Percentiles rank a stretch among this genome's conserved stretches.
Conservation (phyloP, 2,888 invertebrate species). For the Caenorhabditis doughertyi region DNA sequence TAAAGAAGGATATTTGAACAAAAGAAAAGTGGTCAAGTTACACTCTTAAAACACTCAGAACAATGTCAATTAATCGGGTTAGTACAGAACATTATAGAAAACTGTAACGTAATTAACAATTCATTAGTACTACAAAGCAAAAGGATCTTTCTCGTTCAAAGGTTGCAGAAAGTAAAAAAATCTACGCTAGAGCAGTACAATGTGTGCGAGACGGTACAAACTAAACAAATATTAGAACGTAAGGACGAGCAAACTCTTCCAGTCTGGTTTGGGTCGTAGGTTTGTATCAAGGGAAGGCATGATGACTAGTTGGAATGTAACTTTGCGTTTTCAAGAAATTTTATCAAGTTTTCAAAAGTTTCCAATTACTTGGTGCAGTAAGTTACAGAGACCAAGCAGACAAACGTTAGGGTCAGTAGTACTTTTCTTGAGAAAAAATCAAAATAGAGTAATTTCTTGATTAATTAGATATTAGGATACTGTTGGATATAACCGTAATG, state of each 20-base stretch:
- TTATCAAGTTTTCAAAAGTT: background rate
- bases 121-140: background rate
- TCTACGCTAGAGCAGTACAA: slow-evolving; percentile 19
- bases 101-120: too few relatives aligned
- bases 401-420: too few relatives aligned
- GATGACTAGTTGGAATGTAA: background rate
- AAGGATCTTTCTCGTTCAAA: slow-evolving; percentile 20
- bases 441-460: too few relatives aligned
- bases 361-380: too few relatives aligned
- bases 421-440: too few relatives aligned
- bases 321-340: background rate
- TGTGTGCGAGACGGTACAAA: slow-evolving; percentile 24
- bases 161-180: slow-evolving; percentile 31
- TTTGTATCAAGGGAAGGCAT: background rate
- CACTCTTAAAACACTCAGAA: background rate
- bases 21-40: background rate
- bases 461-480: too few relatives aligned
- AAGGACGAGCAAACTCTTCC: slow-evolving; percentile 25
- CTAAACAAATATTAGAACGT: slow-evolving; percentile 46
- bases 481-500: too few relatives aligned
- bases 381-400: too few relatives aligned
- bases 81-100: background rate
- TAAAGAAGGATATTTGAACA: background rate
- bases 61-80: background rate
- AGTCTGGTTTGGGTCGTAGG: slow-evolving; percentile 12